Conservation (phyloP, 2,113 vertebrate genomes). For the Aleadryas rufinucha region DNA sequence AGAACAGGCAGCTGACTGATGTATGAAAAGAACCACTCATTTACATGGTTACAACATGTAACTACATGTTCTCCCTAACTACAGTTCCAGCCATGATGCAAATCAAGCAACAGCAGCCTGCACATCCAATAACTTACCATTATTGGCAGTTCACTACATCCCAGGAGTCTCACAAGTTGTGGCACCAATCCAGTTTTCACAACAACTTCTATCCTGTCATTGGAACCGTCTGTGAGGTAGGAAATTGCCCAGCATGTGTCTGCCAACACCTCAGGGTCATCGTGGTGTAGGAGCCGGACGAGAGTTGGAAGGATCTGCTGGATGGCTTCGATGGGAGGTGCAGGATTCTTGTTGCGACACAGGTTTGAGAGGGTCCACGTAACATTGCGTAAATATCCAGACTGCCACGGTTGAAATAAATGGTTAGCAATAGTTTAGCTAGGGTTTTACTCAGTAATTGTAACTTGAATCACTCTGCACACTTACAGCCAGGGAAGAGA, state of each 20-base stretch:
- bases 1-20: neutral
- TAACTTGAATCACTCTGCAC: neutral
- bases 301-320: constrained; percentile 87
- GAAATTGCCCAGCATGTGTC: constrained; percentile 93
- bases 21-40: neutral
- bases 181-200: constrained; percentile 85
- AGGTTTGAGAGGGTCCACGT: constrained; percentile 97
- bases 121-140: constrained; percentile 71
- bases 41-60: no score
- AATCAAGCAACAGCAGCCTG: neutral
- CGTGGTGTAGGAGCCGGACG: constrained; percentile 78
- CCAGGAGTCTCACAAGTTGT: constrained; percentile 84
- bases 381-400: constrained; percentile 88
- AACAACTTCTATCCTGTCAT: constrained; percentile 91
- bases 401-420: constrained; percentile 50
- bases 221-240: constrained; percentile 88
- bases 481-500: constrained; percentile 86
- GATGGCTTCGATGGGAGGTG: constrained; percentile 85
- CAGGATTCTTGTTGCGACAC: constrained; percentile 97
- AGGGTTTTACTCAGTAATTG: neutral
- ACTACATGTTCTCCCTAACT: neutral
- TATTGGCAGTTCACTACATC: constrained; percentile 80
- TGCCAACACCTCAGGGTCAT: constrained; percentile 83
- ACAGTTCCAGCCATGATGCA: neutral
- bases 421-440: neutral